These are phyloP conservation scores for Copsychus sechellarum DNA, from an alignment of 2,113 vertebrate species.

Conservation along the genomic window DNA sequence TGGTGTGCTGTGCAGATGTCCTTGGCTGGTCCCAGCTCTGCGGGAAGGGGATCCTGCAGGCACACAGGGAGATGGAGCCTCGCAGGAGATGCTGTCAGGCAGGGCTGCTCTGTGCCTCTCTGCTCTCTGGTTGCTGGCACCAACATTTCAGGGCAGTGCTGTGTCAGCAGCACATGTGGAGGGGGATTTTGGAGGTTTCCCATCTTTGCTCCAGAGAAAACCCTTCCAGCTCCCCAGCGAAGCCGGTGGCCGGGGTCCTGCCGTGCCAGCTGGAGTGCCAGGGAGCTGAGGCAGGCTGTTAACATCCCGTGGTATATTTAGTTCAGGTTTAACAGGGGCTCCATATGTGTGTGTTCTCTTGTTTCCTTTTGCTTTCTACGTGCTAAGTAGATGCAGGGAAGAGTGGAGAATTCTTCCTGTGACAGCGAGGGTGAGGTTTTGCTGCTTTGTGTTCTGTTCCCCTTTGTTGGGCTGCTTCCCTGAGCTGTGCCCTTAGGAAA, in stretches of 20 bases:
- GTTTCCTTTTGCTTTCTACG: slow-evolving; percentile 15
- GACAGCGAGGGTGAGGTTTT: neutral
- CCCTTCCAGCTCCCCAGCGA: neutral
- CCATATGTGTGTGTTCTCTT: slow-evolving; percentile 30
- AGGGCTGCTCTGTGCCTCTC: neutral
- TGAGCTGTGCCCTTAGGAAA: neutral
- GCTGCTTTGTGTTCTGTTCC: accelerated
- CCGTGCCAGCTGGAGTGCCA: neutral
- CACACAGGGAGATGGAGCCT: accelerated
- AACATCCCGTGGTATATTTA: slow-evolving; percentile 41
- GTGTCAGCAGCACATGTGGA: neutral
- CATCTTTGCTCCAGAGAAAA: neutral
- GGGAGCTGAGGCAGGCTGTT: neutral
- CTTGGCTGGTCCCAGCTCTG: neutral
- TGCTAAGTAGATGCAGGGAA: slow-evolving; percentile 58
- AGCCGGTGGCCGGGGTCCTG: neutral
- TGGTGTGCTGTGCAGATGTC: neutral
- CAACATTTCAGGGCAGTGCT: neutral
- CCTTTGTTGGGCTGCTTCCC: neutral
- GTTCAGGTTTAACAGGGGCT: slow-evolving; percentile 20
- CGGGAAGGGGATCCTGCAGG: neutral
- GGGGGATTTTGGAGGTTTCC: neutral
- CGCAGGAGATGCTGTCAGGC: neutral
- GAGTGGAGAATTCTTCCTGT: neutral
- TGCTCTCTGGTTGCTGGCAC: neutral